Base-by-base conservation (phyloP, 2,888 invertebrate species). In the Drosophila ezoana region DNA sequence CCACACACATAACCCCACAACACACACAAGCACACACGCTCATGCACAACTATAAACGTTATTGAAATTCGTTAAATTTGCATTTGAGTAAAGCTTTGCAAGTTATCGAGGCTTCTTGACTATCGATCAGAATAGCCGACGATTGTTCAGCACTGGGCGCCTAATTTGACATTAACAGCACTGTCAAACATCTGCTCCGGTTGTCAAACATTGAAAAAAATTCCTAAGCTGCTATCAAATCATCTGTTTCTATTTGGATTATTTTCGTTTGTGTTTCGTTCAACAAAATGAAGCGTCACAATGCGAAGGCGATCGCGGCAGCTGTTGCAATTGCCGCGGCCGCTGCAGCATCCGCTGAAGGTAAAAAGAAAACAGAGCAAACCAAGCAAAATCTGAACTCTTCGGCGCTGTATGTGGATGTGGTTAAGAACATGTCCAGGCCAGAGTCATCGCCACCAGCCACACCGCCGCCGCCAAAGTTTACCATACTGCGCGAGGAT, bases 351-450 rank as follows among this genome's bases (percentile, higher is more conserved):
- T 23, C 61, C 8, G 40, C 45, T 8, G 63, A 60, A 47, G 20
- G 14, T 11, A 72, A 68, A 10, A 61, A 69, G 35, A 62, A 54
- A 16, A 4, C 54, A 2, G 44, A 72, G 23, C 28, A 28, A 28
- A 38, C 56, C 9, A 61, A 56, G 10, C 20, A 44, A 11, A 57
- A 18, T 37, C 1, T 35, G 0, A 40, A n/a, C 13, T 18, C 64
- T 0, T 28, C 73, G 11, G 14, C 62, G 5, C 33, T 85, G 1
- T 85, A 85, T 14, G 86, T 81, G 58, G 86, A 85, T 71, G 83
- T 85, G 54, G 82, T 75, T 0, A 81, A 81, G 57, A 81, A 81
- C 13, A 69, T 69, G 68, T 33, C 64, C 14, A 68, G 58, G 5
- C 5, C 48, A 8, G 67, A 72, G 6, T 2, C 41, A 0, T 35